Base-by-base conservation (phyloP, 2,888 invertebrate genomes). In the Tromatobia lineatoria region DNA sequence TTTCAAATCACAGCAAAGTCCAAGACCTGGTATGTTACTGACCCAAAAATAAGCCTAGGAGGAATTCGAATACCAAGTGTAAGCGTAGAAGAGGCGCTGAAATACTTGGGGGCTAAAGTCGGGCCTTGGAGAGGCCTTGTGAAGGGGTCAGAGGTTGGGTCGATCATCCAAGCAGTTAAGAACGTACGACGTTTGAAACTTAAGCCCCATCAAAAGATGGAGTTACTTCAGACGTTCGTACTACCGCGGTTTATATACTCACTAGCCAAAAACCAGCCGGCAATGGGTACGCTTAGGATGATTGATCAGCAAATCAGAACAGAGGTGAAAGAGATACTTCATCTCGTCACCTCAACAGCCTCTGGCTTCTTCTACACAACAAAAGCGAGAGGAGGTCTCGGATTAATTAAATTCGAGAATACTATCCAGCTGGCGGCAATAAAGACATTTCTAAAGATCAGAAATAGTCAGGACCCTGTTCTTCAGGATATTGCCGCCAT, bases 141-240 rank as follows among this genome's bases (percentile, higher is more conserved):
- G 0, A 77, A 45, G 45, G 77, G 82, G 0, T 23, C 20, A 2
- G 82, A 76, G 15, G 54, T 74, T 0, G 23, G 18, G 0, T 20
- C n/a, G 3, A 69, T 78, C 3, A 15, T 18, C 1, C 3, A 38
- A 13, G 61, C 64, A 0, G 15, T 71, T 10, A 20, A n/a, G 4
- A 80, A 78, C 15, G 18, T 69, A 7, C 18, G 67, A 18, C 42
- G 47, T 2, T 34, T 85, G 6, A 66, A 71, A 0, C 34, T 85
- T 0, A 85, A 85, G 34, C 82, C 85, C 2, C 13, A 47, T 13
- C 76, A 85, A n/a, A 85, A 75, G 25, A 0, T 82, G 0, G 76
- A 79, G 7, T n/a, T 82, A 1, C 7, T 85, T 0, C 52, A 34
- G 23, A 71, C 64, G 8, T 85, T 52, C 29, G 38, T 85, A 0